phyloP scores from a whole-genome alignment of 37 sponge, comb jelly and placozoan genomes.

The Bolinopsis microptera region DNA sequence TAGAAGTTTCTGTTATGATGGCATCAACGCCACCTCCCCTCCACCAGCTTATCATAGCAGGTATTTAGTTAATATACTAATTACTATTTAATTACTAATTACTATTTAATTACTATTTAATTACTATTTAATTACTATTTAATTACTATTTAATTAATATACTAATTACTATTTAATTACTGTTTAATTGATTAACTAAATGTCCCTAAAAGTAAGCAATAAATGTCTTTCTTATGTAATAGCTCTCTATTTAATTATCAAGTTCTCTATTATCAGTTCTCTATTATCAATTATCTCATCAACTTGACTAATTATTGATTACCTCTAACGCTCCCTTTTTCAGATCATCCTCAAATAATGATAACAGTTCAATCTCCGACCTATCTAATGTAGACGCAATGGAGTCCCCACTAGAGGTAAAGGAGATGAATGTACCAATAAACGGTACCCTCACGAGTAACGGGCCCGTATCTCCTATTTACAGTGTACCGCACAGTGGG shows the following conservation, averaged over 20 bases:
- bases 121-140: no score
- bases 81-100: no score
- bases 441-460: not conserved
- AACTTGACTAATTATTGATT: no score
- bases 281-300: no score
- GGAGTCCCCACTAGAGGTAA: not conserved
- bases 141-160: no score
- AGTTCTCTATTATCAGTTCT: no score
- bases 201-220: no score
- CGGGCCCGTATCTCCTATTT: not conserved
- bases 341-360: constrained; percentile 42
- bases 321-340: no score
- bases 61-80: not conserved
- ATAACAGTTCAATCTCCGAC: constrained; percentile 10
- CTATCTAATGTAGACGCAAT: constrained; percentile 23
- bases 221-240: not conserved
- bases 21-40: not conserved
- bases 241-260: no score
- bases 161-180: no score
- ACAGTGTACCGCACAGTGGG: not conserved
- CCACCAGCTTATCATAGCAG: not conserved
- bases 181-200: no score
- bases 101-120: no score
- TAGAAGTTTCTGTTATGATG: not conserved
- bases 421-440: constrained; percentile 12